Base-by-base conservation (phyloP, 2,888 invertebrate species). In the Actias luna region DNA sequence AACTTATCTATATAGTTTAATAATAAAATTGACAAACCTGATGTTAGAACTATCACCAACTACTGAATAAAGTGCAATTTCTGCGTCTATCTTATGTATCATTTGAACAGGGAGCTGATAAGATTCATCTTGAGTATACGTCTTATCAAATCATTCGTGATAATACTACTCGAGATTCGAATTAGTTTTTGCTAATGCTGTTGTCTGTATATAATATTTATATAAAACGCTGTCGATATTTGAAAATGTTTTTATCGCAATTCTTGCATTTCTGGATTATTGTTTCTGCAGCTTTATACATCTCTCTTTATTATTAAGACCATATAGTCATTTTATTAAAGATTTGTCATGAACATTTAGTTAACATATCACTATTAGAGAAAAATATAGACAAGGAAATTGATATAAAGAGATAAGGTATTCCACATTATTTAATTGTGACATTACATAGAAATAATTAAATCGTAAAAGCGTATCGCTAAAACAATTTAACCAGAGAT, bases 111-210 rank as follows among this genome's bases (percentile, higher is more conserved):
- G 63, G 39, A 58, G 65, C 69, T 77, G 89, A 89, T 90, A 89
- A 87, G 69, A 67, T 64, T 72, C 87, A 88, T 89, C 90, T 89
- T 74, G 76, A 84, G 82, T 82, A 72, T 76, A 39, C 71, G 63
- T 71, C 72, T 84, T 84, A 86, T 85, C 86, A 69, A 61, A 68
- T 52, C 67, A 63, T 63, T 35, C 29, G 7, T 64, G 81, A 79
- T 80, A 77, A 71, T 4, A 55, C 16, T 42, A 22, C 36, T 58
- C 58, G 35, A 29, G 25, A n/a, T 35, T 58, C 14, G 58, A 58
- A 58, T 58, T 58, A 58, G 33, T 33, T 55, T 29, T 55, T n/a
- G 29, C 29, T 55, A 25, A 25, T 50, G 29, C 55, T 29, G 16
- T 29, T 16, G 29, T 55, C 16, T 29, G n/a, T 16, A 29, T n/a